phyloP scores from a whole-genome alignment of 2,113 vertebrate genomes.

The Phaethornis superciliosus region DNA sequence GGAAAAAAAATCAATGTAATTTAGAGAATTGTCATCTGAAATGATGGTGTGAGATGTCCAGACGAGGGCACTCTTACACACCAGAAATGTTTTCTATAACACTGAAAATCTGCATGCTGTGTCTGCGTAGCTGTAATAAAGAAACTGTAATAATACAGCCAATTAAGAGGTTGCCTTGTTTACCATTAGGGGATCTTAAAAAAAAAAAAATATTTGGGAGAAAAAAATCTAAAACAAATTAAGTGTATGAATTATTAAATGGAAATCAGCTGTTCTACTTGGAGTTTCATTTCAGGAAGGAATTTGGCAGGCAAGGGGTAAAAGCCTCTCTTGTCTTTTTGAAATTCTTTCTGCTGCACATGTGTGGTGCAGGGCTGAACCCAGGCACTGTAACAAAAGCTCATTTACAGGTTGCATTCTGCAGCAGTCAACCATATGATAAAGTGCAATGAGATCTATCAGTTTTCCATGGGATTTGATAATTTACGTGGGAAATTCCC shows the following conservation, averaged over 20 bases:
- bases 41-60: conserved; percentile 24
- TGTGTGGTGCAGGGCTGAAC: background rate
- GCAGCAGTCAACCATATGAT: background rate
- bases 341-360: background rate
- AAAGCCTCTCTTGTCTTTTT: background rate
- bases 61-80: conserved; percentile 78
- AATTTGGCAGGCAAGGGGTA: background rate
- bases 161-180: conserved; percentile 20
- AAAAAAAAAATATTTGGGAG: background rate
- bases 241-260: background rate
- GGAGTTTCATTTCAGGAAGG: background rate
- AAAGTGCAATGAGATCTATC: background rate
- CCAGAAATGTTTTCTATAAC: background rate
- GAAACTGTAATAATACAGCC: conserved; percentile 23
- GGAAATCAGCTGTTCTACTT: background rate
- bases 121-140: background rate
- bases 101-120: background rate
- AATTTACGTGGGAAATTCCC: background rate
- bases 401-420: background rate
- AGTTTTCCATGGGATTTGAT: background rate
- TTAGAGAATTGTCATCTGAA: background rate
- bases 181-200: background rate
- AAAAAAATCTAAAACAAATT: background rate
- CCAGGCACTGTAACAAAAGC: background rate
- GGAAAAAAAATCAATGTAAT: background rate